phyloP scores from a whole-genome alignment of 1,140 invertebrate genomes.

The Dreissena rostriformis region DNA sequence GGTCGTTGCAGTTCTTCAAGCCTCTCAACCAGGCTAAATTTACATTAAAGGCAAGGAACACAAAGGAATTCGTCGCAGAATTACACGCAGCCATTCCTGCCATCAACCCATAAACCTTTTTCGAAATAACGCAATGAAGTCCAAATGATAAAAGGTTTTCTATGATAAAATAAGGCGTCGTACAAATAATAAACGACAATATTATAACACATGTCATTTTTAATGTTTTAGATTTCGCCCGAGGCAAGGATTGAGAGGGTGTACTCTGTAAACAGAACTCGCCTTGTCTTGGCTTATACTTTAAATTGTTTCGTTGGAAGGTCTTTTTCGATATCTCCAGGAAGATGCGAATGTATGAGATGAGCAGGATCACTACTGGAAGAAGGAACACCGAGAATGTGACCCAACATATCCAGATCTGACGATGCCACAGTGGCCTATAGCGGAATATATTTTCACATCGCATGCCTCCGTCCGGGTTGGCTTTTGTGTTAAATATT shows the following conservation, averaged over 20 bases:
- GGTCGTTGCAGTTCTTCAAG: constrained; percentile 51
- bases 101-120: constrained; percentile 69
- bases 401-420: constrained; percentile 76
- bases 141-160: constrained; percentile 80
- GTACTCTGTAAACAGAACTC: constrained; percentile 77
- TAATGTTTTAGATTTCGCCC: constrained; percentile 81
- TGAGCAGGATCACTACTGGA: constrained; percentile 73
- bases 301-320: constrained; percentile 54
- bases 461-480: constrained; percentile 50
- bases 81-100: constrained; percentile 77
- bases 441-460: constrained; percentile 77
- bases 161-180: constrained; percentile 79
- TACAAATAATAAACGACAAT: constrained; percentile 75
- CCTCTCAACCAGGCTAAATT: constrained; percentile 64
- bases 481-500: constrained; percentile 70
- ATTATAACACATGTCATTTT: constrained; percentile 81
- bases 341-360: constrained; percentile 78
- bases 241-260: constrained; percentile 74
- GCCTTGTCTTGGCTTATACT: constrained; percentile 51
- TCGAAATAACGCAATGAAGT: constrained; percentile 65
- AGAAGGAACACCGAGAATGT: constrained; percentile 75
- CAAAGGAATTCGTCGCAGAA: constrained; percentile 78
- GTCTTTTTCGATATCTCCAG: constrained; percentile 77
- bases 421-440: constrained; percentile 68
- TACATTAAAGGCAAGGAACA: constrained; percentile 78